Conservation (phyloP, 2,888 invertebrate genomes). For the Tetramorium bicarinatum region DNA sequence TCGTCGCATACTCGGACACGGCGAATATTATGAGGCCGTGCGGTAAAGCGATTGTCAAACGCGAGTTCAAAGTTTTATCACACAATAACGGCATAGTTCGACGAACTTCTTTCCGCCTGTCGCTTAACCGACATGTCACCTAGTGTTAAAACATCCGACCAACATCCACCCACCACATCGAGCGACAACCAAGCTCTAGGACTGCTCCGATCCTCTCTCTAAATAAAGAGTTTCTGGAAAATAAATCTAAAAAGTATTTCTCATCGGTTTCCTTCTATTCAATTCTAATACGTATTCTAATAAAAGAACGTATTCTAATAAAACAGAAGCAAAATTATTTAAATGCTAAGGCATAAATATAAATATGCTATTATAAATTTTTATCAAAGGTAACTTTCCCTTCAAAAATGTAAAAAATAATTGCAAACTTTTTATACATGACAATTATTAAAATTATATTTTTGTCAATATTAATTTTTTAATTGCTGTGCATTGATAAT, state of each 20-base stretch:
- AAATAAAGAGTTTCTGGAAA: constrained; percentile 1
- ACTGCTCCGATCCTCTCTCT: not conserved
- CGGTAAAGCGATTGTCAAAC: constrained; percentile 28
- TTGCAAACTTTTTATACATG: not conserved
- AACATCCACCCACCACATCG: not conserved
- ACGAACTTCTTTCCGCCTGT: constrained; percentile 39
- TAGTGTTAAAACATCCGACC: not conserved
- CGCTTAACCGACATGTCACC: constrained; percentile 13
- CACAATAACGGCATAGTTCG: constrained; percentile 33
- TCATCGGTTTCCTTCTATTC: not conserved
- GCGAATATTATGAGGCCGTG: constrained; percentile 22
- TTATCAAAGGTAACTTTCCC: not conserved
- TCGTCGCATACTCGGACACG: not conserved
- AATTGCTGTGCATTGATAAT: not conserved
- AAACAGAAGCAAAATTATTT: no score
- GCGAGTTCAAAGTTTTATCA: constrained; percentile 37
- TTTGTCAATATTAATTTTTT: not conserved
- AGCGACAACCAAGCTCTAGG: not conserved
- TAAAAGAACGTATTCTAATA: no score
- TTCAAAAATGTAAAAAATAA: not conserved
- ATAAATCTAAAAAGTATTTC: constrained; percentile 1
- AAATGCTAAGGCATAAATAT: not conserved
- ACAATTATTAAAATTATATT: not conserved
- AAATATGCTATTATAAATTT: not conserved
- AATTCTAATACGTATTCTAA: no score